Conservation (phyloP, 2,113 vertebrate species). For the Ammodramus savannarum region DNA sequence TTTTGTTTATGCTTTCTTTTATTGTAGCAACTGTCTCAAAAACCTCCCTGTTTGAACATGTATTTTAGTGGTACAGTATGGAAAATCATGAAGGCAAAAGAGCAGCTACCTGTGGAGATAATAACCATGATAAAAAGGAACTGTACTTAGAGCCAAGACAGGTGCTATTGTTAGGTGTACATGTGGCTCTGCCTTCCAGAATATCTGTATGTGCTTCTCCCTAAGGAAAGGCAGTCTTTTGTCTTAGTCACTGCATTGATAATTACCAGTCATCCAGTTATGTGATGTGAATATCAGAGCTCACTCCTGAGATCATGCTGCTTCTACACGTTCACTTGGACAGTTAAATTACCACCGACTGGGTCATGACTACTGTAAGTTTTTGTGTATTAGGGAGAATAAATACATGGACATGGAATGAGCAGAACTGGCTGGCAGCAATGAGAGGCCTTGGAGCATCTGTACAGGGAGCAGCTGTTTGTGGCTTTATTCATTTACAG, state of each 20-base stretch:
- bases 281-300: slow-evolving; percentile 5
- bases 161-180: not conserved
- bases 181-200: not conserved
- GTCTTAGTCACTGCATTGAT: not conserved
- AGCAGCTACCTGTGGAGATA: slow-evolving; percentile 31
- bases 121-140: slow-evolving; percentile 25
- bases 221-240: not conserved
- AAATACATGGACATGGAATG: not conserved
- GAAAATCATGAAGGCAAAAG: slow-evolving; percentile 14
- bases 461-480: not conserved
- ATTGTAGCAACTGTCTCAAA: not conserved
- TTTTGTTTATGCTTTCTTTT: not conserved
- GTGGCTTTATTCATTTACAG: not conserved
- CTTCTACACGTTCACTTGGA: slow-evolving; percentile 4
- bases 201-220: not conserved
- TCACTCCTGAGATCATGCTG: not conserved
- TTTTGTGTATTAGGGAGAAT: not conserved
- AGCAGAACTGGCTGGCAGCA: not conserved
- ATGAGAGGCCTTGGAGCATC: not conserved
- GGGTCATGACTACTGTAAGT: not conserved
- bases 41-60: not conserved
- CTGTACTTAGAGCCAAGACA: not conserved
- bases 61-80: not conserved
- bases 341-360: not conserved
- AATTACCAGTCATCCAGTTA: not conserved